phyloP scores from a whole-genome alignment of 2,113 vertebrate species.

The Brachionichthys hirsutus region DNA sequence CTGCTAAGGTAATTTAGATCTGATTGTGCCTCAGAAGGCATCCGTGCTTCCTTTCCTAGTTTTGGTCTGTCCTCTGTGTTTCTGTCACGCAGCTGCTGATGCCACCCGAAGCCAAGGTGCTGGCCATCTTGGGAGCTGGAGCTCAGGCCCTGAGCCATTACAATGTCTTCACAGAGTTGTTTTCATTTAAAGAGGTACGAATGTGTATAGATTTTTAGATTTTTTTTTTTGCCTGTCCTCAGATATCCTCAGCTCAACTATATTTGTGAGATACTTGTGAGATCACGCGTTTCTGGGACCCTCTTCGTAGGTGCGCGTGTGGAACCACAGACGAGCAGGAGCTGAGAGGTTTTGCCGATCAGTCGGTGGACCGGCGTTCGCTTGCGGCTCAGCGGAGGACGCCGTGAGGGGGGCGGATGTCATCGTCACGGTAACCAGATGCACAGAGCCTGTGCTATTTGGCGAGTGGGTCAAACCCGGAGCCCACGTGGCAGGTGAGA shows the following conservation, averaged over 20 bases:
- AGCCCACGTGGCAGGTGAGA: conserved; percentile 91
- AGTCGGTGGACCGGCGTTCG: conserved; percentile 70
- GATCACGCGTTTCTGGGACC: background rate
- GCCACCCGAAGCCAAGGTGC: conserved; percentile 78
- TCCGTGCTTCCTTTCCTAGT: no score
- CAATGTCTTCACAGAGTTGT: conserved; percentile 86
- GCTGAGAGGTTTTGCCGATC: conserved; percentile 75
- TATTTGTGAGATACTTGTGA: no score
- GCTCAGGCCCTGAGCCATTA: conserved; percentile 91
- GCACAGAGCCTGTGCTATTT: conserved; percentile 84
- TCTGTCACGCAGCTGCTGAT: conserved; percentile 81
- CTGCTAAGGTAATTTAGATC: conserved; percentile 83
- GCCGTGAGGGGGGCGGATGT: conserved; percentile 88
- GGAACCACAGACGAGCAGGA: conserved; percentile 80
- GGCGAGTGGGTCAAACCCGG: conserved; percentile 93
- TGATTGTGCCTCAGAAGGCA: no score
- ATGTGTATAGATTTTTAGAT: no score
- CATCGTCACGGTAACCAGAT: conserved; percentile 89
- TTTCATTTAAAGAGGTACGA: conserved; percentile 90
- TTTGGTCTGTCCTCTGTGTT: background rate
- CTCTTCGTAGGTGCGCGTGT: conserved; percentile 84
- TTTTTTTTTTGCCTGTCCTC: no score
- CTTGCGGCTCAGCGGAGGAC: conserved; percentile 82
- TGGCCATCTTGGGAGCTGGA: conserved; percentile 92
- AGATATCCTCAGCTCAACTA: no score